Evolutionary conservation across 2,888 invertebrate species (phyloP).

Genomic region (Schizaphis graminum): DNA sequence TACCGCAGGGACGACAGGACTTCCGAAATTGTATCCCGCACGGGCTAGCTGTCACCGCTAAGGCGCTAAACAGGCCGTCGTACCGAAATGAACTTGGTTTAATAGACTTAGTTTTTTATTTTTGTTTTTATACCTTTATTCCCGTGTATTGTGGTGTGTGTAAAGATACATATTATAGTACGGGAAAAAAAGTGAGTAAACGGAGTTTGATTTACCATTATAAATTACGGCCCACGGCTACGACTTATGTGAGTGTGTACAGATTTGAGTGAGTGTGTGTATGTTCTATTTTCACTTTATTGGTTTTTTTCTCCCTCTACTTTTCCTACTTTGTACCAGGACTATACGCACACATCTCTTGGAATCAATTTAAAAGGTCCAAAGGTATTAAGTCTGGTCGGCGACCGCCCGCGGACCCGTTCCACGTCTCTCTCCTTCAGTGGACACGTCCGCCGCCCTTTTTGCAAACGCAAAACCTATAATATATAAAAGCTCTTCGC

Average conservation of each 20-base stretch:
- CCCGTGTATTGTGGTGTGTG: not conserved
- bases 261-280: not conserved
- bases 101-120: slow-evolving; percentile 34
- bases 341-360: slow-evolving; percentile 43
- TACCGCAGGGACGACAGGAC: not conserved
- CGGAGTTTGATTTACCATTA: slow-evolving; percentile 61
- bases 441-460: not conserved
- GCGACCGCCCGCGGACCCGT: slow-evolving; percentile 44
- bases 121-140: not conserved
- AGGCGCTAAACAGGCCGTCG: too few species aligned
- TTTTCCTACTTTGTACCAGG: slow-evolving; percentile 31
- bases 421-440: not conserved
- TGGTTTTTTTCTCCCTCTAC: slow-evolving; percentile 55
- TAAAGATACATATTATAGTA: not conserved
- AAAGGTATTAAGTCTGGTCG: slow-evolving; percentile 42
- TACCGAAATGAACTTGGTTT: not conserved
- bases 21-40: not conserved
- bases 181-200: not conserved
- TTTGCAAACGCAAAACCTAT: slow-evolving; percentile 4
- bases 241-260: not conserved
- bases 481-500: slow-evolving; percentile 27
- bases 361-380: slow-evolving; percentile 64
- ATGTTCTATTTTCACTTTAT: slow-evolving; percentile 56
- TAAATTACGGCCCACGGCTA: slow-evolving; percentile 49
- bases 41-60: not conserved